phyloP scores from a whole-genome alignment of 2,888 invertebrate genomes.

The Erpobdella octoculata region DNA sequence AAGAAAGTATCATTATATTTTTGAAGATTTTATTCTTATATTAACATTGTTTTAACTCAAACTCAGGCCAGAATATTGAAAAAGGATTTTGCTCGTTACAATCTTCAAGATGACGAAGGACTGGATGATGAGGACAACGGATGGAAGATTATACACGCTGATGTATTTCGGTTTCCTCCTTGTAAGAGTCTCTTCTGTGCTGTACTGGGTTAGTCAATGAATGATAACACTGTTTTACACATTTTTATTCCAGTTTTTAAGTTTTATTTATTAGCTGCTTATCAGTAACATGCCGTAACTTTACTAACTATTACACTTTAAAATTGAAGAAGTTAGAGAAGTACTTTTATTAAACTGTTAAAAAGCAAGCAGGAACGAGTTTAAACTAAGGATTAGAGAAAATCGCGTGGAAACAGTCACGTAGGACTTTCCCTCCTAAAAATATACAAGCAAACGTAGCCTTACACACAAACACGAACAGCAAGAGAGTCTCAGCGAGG shows the following conservation, averaged over 20 bases:
- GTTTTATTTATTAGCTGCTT: not conserved
- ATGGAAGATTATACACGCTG: constrained; percentile 56
- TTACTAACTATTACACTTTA: not conserved
- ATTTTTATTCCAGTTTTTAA: not conserved
- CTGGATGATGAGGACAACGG: constrained; percentile 55
- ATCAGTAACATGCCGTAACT: not conserved
- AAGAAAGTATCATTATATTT: not conserved
- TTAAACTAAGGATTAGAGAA: too few relatives aligned
- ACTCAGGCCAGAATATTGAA: constrained; percentile 54
- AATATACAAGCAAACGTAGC: too few relatives aligned
- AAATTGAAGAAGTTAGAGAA: too few relatives aligned
- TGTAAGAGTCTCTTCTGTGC: constrained; percentile 54
- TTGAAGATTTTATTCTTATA: not conserved
- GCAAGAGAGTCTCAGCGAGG: too few relatives aligned
- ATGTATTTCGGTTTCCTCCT: constrained; percentile 55
- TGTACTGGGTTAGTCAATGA: constrained; percentile 50
- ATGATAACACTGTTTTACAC: too few relatives aligned
- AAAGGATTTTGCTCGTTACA: constrained; percentile 55
- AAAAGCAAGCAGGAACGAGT: too few relatives aligned
- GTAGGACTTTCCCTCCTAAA: too few relatives aligned
- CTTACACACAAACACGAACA: too few relatives aligned
- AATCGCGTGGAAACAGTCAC: too few relatives aligned
- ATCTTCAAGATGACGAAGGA: constrained; percentile 52
- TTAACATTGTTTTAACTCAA: not conserved
- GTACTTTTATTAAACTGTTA: too few relatives aligned